Percentiles rank a stretch among this genome's conserved stretches.
These are phyloP conservation scores for Schizaphis graminum DNA, from an alignment of 2,888 invertebrate species.

Conservation along the genomic window DNA sequence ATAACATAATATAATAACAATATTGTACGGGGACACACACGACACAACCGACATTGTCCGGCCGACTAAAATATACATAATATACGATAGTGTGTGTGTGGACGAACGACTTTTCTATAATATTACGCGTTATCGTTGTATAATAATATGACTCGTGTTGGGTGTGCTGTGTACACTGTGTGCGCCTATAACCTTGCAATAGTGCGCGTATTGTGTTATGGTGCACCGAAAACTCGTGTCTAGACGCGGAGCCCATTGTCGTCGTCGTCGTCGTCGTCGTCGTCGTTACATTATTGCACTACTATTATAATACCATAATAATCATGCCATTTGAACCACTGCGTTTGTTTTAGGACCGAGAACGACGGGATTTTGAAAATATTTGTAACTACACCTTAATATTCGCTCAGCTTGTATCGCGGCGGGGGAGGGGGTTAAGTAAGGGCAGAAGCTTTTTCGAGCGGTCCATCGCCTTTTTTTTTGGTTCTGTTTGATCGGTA, in stretches of 20 bases:
- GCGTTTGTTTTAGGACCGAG: background rate
- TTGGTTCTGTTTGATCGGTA: too few relatives aligned
- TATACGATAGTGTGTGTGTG: background rate
- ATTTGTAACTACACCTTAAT: too few relatives aligned
- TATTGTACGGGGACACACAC: background rate
- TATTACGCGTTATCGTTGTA: background rate
- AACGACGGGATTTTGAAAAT: background rate
- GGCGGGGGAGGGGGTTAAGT: too few relatives aligned
- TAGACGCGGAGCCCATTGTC: conserved; percentile 19
- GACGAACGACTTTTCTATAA: background rate
- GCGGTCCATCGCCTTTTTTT: too few relatives aligned
- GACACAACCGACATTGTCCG: background rate
- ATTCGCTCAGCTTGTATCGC: too few relatives aligned
- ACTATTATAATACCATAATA: background rate
- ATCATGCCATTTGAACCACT: background rate
- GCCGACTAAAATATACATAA: background rate
- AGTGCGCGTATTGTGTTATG: background rate
- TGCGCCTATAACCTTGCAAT: background rate
- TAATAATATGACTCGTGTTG: background rate
- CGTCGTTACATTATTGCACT: too few relatives aligned
- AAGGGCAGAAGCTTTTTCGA: too few relatives aligned
- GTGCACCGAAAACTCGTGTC: conserved; percentile 45
- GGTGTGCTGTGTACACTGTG: background rate
- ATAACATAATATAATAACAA: background rate
- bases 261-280: background rate